Base-by-base conservation (phyloP, 2,888 invertebrate species). In the Artemia sinica region DNA sequence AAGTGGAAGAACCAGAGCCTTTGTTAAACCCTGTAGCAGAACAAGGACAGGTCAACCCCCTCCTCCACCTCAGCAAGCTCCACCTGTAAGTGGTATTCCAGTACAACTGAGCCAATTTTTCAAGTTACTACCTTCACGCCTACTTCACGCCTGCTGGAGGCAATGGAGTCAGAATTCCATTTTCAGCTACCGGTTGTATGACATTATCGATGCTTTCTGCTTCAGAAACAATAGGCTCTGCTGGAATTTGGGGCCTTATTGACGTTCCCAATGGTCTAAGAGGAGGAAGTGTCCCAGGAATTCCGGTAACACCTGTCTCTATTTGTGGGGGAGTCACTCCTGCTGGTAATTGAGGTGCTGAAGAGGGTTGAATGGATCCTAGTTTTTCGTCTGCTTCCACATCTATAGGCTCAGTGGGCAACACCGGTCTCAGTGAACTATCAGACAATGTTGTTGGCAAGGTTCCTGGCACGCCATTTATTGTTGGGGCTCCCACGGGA, bases 221-320 rank as follows among this genome's bases (percentile, higher is more conserved):
- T 58, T 58, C 58, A 10, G 58, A 8, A 9, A 58, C 58, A 58
- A 58, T 10, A 58, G 58, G 58, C 58, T 58, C 58, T n/a, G 58
- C 8, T 14, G 58, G 58, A 41, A 41, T 41, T 4, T 41, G 41
- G n/a, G 58, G 58, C 58, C 58, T 58, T n/a, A 18, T 18, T 9
- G 58, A 58, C n/a, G 58, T 18, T 14, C 58, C 18, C 1, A 18
- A 18, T 9, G 58, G 58, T 8, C n/a, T 58, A 14, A 18, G 58
- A 58, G 58, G 58, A 18, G 58, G 58, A n/a, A 58, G 9, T 14
- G 58, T 58, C 9, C 58, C 58, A 18, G 58, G 58, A 58, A 58
- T 58, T 8, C 58, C 58, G n/a, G 58, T 14, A 18, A 58, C 58
- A 58, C n/a, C n/a, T 58, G 58, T 8, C 8, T n/a, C 58, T 58